Evolutionary conservation across 1,140 invertebrate species (phyloP), one percentile per base, ranked within the genome.

Genomic region (Drosophila azteca): DNA sequence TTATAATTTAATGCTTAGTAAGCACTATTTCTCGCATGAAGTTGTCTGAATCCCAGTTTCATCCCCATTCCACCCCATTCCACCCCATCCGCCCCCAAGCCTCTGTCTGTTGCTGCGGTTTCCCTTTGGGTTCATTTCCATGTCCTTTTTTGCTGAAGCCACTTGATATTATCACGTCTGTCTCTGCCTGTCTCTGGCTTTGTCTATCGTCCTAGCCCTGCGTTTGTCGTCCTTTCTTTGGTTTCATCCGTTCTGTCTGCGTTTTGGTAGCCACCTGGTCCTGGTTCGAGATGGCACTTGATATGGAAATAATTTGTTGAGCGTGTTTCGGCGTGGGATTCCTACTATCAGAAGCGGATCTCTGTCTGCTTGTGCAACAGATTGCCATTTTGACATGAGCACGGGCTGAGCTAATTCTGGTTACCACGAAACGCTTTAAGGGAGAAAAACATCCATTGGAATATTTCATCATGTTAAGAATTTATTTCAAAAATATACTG

Each of bases 1-100:
- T 87, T 87, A 87, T 87, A 82, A 88, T 87, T 87, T 87, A 87
- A 88, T 87, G 83, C 83, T 88, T 87, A 88, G 83, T 88, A 70
- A 88, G 83, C 83, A 87, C 83, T 83, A 88, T 87, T 88, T 67
- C 68, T 54, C 67, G 77, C 61, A 73, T 45, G 71, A 75, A 75
- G 54, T 58, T 54, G 20, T 49, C 24, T 31, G n/a, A 17, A 31
- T 7, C 26, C 41, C 29, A 26, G 24, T 26, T 5, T 5, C 24
- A 24, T 5, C 24, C 24, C 24, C 24, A 26, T 26, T 4, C 24
- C 22, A 22, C 2, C 22, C 22, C 22, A 1, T 22, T 22, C 22
- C 24, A 0, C 4, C 20, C 8, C 31, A 4, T 9, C 17, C 22
- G 8, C 15, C 6, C 22, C 29, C 7, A 15, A 20, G 6, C 6